Base-by-base conservation (phyloP, 2,113 vertebrate genomes). In the Apaloderma vittatum region DNA sequence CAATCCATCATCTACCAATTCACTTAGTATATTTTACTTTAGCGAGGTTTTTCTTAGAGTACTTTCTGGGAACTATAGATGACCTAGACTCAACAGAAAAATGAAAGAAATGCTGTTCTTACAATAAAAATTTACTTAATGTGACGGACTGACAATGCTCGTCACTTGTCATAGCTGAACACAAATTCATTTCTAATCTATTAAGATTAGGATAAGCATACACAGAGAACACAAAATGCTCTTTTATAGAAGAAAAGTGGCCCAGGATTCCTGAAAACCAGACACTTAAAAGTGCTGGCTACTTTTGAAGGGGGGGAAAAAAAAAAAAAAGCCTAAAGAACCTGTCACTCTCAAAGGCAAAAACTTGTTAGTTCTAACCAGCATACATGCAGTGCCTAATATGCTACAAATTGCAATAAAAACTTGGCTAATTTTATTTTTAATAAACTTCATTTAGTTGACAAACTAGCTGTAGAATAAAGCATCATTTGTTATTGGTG, bases 311-410 rank as follows among this genome's bases (percentile, higher is more conserved):
- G 36, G 15, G n/a, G 22, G 26, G 12, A 26, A 52, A 45, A 34
- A 61, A n/a, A 29, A 16, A 48, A 37, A 22, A 16, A 4, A 27
- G 8, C 15, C 46, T 84, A 84, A 58, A 59, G 17, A 23, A 68
- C 40, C 15, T 4, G 2, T 49, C 48, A 73, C 19, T 3, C 24
- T 62, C 17, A 15, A 74, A 2, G 4, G 21, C 34, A 66, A 66
- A 67, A 54, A 48, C 34, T n/a, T 74, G 19, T 13, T 37, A 62
- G 32, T 34, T 85, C 74, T 70, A 32, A 37, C 27, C 62, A 61
- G 37, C 0, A 0, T 13, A 55, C 26, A 26, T 11, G 15, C 24
- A 20, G 49, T 12, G 2, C 12, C 48, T 14, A 75, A 49, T 37
- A 65, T 9, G 9, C 19, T 45, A 67, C 15, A 66, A 34, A 71